A percentile compares a stretch with the other conserved stretches of the same genome.
Conservation (phyloP, 2,888 invertebrate species). For the Linnaemya tessellans region DNA sequence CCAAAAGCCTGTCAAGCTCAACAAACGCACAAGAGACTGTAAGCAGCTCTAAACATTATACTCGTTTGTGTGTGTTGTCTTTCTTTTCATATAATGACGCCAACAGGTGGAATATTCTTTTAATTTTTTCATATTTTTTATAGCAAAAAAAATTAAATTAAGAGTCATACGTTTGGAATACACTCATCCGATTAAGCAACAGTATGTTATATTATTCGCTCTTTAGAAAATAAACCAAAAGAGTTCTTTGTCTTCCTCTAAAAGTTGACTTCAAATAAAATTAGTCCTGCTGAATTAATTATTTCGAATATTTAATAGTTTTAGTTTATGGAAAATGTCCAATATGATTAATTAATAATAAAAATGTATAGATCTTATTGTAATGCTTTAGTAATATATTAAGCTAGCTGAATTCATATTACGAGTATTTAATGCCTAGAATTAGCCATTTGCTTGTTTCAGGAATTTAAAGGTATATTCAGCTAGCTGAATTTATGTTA, state of each 20-base stretch:
- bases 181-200: slow-evolving; percentile 33
- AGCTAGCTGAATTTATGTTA: slow-evolving; percentile 13
- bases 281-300: not conserved
- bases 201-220: slow-evolving; percentile 16
- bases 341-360: too few species aligned
- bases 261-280: not conserved
- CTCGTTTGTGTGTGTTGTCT: slow-evolving; percentile 5
- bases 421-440: too few species aligned
- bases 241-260: not conserved
- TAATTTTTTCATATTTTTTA: slow-evolving; percentile 36
- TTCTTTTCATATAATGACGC: slow-evolving; percentile 41
- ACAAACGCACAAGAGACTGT: slow-evolving; percentile 41
- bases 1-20: slow-evolving; percentile 68
- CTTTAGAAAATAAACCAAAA: slow-evolving; percentile 27
- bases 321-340: too few species aligned
- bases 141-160: not conserved
- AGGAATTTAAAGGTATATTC: not conserved
- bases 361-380: too few species aligned
- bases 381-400: too few species aligned
- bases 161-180: slow-evolving; percentile 47
- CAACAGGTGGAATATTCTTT: slow-evolving; percentile 71
- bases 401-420: not conserved
- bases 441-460: too few species aligned
- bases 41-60: slow-evolving; percentile 35
- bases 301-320: too few species aligned